A percentile compares a stretch with the other conserved stretches of the same genome.
These are phyloP conservation scores for Elysia crispata DNA, from an alignment of 2,888 invertebrate genomes.

Conservation along the genomic window DNA sequence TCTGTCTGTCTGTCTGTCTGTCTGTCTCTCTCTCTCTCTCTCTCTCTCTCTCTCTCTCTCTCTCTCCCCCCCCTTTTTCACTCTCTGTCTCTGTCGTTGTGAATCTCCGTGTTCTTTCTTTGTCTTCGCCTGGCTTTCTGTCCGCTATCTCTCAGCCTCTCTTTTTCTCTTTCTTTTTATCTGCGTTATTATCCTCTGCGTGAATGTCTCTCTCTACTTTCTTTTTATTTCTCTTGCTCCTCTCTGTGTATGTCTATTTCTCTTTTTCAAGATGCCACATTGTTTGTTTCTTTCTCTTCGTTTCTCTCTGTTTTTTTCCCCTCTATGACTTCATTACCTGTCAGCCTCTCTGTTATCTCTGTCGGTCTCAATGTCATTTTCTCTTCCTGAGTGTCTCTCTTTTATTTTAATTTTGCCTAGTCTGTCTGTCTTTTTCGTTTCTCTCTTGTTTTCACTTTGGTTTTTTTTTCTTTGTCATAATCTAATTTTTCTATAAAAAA, in stretches of 20 bases:
- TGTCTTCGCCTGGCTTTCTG: background rate
- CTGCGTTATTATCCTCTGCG: background rate
- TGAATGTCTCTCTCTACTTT: background rate
- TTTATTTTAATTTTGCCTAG: too few species aligned
- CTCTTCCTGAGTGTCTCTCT: constrained; percentile 10
- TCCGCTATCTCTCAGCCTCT: background rate
- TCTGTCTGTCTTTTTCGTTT: constrained; percentile 18
- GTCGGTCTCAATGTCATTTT: too few species aligned
- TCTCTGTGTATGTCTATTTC: too few species aligned
- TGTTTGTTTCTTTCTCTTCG: constrained; percentile 20
- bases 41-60: background rate
- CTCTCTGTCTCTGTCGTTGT: background rate
- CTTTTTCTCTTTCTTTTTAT: background rate
- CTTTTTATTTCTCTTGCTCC: constrained; percentile 23
- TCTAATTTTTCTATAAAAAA: too few species aligned
- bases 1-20: background rate
- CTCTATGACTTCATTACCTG: too few species aligned
- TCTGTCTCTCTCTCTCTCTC: background rate
- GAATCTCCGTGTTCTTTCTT: too few species aligned
- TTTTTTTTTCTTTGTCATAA: too few species aligned
- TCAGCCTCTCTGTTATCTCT: too few species aligned
- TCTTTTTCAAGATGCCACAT: constrained; percentile 1
- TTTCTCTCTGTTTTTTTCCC: constrained; percentile 27
- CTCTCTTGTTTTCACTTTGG: background rate
- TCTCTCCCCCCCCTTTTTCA: background rate